Base-by-base conservation (phyloP, 2,113 vertebrate genomes). In the Coracopsis vasa region DNA sequence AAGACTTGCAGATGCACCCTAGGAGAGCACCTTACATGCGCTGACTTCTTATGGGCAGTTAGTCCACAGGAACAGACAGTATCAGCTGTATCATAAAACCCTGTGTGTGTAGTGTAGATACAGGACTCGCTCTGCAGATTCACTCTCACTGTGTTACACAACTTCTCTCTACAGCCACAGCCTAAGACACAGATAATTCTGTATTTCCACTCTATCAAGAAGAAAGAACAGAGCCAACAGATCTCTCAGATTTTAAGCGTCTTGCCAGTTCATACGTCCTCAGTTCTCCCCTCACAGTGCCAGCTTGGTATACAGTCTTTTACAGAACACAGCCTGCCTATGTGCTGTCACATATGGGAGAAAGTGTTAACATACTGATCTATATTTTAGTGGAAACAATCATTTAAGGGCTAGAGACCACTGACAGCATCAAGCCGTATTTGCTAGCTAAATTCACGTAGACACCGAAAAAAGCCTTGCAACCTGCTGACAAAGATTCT, bases 331-430 rank as follows among this genome's bases (percentile, higher is more conserved):
- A 86, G 33, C 47, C 82, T 14, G 5, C 75, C 92, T n/a, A 45
- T 74, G 0, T 61, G 80, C 75, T 92, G 89, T 87, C 92, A 94
- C 74, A 64, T 42, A 83, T 4, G 10, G 33, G 56, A 91, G 51
- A 91, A 92, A 81, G 77, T 47, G 80, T 31, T 95, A 95, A 92
- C 81, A 94, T 23, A 90, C 44, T 86, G 79, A 92, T 93, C 88
- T 72, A 50, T 72, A 88, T 93, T 95, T 97, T 86, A 61, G 92
- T 65, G 79, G 71, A 95, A 94, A 97, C 75, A 92, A 83, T 75
- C 53, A 66, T 73, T 92, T 93, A 80, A 93, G 75, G 80, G 58
- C 58, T 82, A 84, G 75, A 93, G 82, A 88, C 60, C 91, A 90
- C 39, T 42, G 47, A 88, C 78, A 95, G 75, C 41, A 90, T 56